These are phyloP conservation scores for Thereva nobilitata DNA, from an alignment of 2,888 invertebrate genomes.

Conservation along the genomic window DNA sequence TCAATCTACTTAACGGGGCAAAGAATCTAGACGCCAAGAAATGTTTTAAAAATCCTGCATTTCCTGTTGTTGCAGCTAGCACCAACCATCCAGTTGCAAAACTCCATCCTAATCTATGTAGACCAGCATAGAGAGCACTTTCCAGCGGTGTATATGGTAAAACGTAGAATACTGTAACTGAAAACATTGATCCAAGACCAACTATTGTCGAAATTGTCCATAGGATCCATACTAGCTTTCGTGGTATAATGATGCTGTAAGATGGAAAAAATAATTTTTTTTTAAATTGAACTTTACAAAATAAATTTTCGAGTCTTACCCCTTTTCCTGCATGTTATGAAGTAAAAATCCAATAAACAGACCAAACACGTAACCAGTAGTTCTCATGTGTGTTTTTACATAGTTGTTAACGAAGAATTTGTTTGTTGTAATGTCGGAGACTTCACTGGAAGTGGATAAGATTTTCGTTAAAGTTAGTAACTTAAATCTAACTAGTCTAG, in stretches of 20 bases:
- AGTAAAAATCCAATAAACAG: constrained; percentile 68
- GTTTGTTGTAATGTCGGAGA: constrained; percentile 67
- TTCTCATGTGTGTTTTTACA: constrained; percentile 76
- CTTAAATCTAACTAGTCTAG: no score
- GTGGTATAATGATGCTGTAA: constrained; percentile 57
- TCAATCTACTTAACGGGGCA: constrained; percentile 69
- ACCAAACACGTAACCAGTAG: constrained; percentile 71
- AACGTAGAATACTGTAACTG: constrained; percentile 67
- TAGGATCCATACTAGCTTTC: constrained; percentile 49
- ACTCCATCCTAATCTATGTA: constrained; percentile 72
- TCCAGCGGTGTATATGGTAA: constrained; percentile 64
- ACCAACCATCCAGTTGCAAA: constrained; percentile 70
- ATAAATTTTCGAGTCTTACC: constrained; percentile 52
- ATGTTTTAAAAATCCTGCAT: constrained; percentile 61
- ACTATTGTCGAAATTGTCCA: constrained; percentile 53
- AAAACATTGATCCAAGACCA: constrained; percentile 65
- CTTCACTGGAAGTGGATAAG: constrained; percentile 62
- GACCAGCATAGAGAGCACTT: constrained; percentile 67
- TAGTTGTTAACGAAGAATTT: constrained; percentile 68
- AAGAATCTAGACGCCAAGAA: constrained; percentile 57
- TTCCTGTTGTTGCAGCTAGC: constrained; percentile 68
- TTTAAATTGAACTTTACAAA: constrained; percentile 32
- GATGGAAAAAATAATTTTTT: constrained; percentile 14
- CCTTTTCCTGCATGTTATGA: constrained; percentile 65
- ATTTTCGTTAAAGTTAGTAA: background rate